Conservation (phyloP, 2,888 invertebrate genomes). For the Odontocolon sp. region DNA sequence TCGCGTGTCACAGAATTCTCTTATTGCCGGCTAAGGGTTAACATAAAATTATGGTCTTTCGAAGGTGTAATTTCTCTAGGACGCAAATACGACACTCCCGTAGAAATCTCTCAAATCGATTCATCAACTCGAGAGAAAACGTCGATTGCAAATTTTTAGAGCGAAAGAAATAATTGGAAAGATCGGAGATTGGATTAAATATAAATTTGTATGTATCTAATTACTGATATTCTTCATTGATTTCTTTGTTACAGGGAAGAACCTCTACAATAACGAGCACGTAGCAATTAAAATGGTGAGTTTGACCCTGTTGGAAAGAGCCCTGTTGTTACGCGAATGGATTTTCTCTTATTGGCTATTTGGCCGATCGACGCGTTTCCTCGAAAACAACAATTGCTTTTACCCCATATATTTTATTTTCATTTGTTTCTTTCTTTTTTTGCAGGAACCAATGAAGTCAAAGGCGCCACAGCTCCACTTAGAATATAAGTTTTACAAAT, state of each 20-base stretch:
- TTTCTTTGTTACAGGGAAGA: conserved; percentile 92
- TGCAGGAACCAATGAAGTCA: conserved; percentile 98
- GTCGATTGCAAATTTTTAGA: too few species aligned
- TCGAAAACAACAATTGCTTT: background rate
- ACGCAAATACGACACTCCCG: too few species aligned
- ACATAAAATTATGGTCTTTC: too few species aligned
- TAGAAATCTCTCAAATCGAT: too few species aligned
- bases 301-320: conserved; percentile 61
- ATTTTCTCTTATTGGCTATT: conserved; percentile 32
- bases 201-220: background rate
- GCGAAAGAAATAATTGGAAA: too few species aligned
- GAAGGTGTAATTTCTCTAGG: too few species aligned
- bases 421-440: conserved; percentile 57
- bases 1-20: too few species aligned
- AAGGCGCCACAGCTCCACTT: conserved; percentile 99
- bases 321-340: conserved; percentile 40
- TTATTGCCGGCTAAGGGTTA: too few species aligned
- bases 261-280: conserved; percentile 99
- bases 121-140: too few species aligned
- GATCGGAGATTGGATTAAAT: too few species aligned
- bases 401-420: too few species aligned
- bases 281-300: conserved; percentile 99
- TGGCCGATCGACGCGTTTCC: background rate
- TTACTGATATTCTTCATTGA: background rate
- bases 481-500: conserved; percentile 99